Evolutionary conservation across 1,140 invertebrate species (phyloP).

Genomic region (Conus betulinus): DNA sequence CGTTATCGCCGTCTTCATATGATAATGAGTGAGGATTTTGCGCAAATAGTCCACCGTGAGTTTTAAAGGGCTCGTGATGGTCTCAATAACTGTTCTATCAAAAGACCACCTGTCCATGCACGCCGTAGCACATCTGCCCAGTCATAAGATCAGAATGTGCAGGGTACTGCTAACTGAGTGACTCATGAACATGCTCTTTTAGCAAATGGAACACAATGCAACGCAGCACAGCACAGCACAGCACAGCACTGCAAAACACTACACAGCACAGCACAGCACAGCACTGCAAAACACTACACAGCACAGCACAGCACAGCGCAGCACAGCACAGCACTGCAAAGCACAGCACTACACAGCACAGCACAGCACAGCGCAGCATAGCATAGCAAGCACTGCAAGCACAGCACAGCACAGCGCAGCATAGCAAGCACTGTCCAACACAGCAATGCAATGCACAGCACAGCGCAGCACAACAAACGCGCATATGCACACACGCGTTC

Average conservation of each 20-base stretch:
- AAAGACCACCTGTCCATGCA: no score
- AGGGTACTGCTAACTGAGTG: no score
- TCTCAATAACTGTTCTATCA: background rate
- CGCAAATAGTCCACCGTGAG: background rate
- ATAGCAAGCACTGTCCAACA: slow-evolving; percentile 47
- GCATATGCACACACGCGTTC: no score
- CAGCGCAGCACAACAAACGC: slow-evolving; percentile 38
- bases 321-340: slow-evolving; percentile 33
- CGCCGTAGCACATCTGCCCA: no score
- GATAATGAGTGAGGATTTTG: background rate
- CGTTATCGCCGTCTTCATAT: background rate
- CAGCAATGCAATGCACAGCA: slow-evolving; percentile 40
- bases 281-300: slow-evolving; percentile 52
- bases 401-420: slow-evolving; percentile 41
- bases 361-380: slow-evolving; percentile 39
- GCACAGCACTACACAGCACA: background rate
- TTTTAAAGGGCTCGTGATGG: background rate
- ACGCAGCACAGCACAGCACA: background rate
- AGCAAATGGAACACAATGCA: background rate
- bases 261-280: slow-evolving; percentile 41
- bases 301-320: slow-evolving; percentile 40
- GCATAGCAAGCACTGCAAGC: slow-evolving; percentile 52
- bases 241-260: background rate
- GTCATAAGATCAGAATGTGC: no score
- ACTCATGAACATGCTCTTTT: no score